Evolutionary conservation across 2,797 vertebrate species (phyloP).

Genomic region (Anisognathus igniventris): DNA sequence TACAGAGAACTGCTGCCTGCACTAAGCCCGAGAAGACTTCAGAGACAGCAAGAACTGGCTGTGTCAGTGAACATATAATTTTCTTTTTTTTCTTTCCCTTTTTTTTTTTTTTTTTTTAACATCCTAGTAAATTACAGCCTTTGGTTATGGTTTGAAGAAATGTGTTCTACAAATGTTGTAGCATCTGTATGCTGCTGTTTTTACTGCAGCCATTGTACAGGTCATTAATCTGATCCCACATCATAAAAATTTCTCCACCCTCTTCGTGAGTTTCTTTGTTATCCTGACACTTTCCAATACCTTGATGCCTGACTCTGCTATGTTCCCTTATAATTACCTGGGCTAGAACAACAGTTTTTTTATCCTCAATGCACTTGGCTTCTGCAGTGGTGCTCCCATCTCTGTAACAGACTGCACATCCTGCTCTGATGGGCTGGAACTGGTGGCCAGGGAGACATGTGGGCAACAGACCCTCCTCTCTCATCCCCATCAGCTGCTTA

Average conservation of each 20-base stretch:
- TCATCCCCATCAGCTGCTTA: not conserved
- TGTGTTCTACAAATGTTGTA: slow-evolving; percentile 47
- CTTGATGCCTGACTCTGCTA: not conserved
- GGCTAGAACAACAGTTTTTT: not conserved
- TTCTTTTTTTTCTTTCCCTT: not conserved
- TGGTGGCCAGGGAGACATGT: accelerated
- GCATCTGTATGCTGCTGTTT: slow-evolving; percentile 51
- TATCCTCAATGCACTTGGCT: not conserved
- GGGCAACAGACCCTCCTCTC: not conserved
- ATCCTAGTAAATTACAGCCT: slow-evolving; percentile 43
- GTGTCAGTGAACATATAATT: not conserved
- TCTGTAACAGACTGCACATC: not conserved
- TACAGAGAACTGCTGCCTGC: not conserved
- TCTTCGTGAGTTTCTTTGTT: slow-evolving; percentile 34
- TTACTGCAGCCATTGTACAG: not conserved
- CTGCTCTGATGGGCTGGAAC: not conserved
- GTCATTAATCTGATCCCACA: slow-evolving; percentile 43
- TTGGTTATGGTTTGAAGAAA: slow-evolving; percentile 40
- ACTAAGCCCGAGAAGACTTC: not conserved
- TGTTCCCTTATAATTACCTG: not conserved
- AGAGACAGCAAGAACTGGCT: slow-evolving; percentile 1
- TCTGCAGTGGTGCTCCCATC: not conserved
- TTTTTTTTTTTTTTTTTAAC: not conserved
- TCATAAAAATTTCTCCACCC: not conserved
- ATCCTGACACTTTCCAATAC: not conserved